phyloP scores from a whole-genome alignment of 1,140 invertebrate species.

The Cepaea nemoralis region DNA sequence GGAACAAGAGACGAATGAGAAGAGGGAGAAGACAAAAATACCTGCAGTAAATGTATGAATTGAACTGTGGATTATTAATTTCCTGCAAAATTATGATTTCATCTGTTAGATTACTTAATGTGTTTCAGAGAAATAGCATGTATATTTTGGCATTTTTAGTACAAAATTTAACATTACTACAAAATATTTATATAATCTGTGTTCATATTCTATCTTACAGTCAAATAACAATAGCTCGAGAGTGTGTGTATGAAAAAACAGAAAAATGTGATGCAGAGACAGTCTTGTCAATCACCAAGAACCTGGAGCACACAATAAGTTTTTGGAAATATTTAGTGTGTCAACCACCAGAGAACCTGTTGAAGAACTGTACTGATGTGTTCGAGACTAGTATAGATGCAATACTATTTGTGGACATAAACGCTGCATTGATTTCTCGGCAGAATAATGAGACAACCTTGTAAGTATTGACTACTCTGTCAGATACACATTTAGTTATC shows the following conservation, averaged over 20 bases:
- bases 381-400: not conserved
- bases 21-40: too few species aligned
- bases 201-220: not conserved
- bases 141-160: too few species aligned
- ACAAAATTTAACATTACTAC: too few species aligned
- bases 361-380: not conserved
- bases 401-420: not conserved
- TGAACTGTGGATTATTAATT: too few species aligned
- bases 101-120: too few species aligned
- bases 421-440: not conserved
- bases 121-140: too few species aligned
- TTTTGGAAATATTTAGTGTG: not conserved
- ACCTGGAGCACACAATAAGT: not conserved
- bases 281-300: not conserved
- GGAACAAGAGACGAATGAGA: too few species aligned
- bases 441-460: not conserved
- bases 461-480: not conserved
- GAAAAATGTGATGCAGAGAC: conserved; percentile 20
- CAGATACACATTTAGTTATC: not conserved
- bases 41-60: too few species aligned
- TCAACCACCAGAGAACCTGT: conserved; percentile 9
- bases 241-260: conserved; percentile 15
- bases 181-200: not conserved
- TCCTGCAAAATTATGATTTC: too few species aligned
- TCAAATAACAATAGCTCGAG: not conserved